These are phyloP conservation scores for Megaceryle maxima DNA, from an alignment of 2,113 vertebrate species.

Conservation along the genomic window DNA sequence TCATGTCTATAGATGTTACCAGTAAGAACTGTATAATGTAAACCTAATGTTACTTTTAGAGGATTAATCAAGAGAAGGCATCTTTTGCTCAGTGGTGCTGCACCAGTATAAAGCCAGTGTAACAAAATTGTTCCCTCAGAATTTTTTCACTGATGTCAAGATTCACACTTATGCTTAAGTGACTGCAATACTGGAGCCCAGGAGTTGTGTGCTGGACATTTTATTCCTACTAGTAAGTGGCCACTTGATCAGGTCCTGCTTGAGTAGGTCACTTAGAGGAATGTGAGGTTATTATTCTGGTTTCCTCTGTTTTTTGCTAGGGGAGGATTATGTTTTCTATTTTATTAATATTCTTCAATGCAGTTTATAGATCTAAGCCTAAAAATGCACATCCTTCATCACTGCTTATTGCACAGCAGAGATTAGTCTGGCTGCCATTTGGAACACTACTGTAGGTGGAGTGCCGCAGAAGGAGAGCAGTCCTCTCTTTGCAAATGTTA, in stretches of 20 bases:
- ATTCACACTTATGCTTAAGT: neutral
- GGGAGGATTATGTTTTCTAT: neutral
- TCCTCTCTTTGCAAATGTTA: conserved; percentile 56
- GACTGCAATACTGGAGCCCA: neutral
- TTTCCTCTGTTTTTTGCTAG: neutral
- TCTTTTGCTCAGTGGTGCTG: neutral
- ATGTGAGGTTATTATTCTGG: neutral
- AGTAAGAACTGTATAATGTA: neutral
- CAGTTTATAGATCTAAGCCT: neutral
- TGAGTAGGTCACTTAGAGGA: neutral
- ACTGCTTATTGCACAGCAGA: neutral
- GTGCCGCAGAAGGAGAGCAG: conserved; percentile 6
- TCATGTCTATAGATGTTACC: neutral
- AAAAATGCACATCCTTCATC: neutral
- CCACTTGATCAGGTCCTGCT: neutral
- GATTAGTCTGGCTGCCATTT: neutral
- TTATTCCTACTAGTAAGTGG: neutral
- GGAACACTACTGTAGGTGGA: conserved; percentile 20
- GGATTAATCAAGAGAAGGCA: neutral
- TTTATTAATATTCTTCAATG: neutral
- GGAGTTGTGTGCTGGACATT: neutral
- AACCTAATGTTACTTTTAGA: neutral
- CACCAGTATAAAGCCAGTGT: neutral
- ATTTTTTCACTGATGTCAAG: neutral
- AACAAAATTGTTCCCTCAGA: neutral